Conservation (phyloP, 2,113 vertebrate species). For the Hippocampus mohnikei region DNA sequence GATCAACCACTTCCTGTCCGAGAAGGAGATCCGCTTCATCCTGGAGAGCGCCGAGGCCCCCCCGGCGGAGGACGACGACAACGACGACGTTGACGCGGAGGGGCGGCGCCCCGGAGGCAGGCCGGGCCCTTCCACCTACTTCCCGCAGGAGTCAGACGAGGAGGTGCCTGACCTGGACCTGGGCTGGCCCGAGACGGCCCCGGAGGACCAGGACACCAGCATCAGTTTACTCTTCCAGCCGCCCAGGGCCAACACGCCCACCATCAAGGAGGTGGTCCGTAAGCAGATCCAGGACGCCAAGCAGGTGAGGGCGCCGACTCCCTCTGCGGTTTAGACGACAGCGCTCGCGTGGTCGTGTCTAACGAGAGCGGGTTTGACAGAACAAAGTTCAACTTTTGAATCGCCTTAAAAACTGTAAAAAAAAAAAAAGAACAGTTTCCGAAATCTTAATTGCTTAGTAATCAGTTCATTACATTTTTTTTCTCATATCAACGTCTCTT, state of each 20-base stretch:
- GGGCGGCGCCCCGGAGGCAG: constrained; percentile 45
- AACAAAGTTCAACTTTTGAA: not conserved
- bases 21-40: constrained; percentile 84
- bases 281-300: constrained; percentile 84
- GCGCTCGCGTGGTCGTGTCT: not conserved
- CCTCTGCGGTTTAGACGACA: not conserved
- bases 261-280: constrained; percentile 86
- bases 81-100: constrained; percentile 46
- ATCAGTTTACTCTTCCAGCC: constrained; percentile 89
- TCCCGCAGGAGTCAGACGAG: constrained; percentile 85
- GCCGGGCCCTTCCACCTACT: constrained; percentile 82
- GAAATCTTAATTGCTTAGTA: too few relatives aligned
- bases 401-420: not conserved
- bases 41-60: constrained; percentile 75
- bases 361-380: not conserved
- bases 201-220: constrained; percentile 73
- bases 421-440: not conserved
- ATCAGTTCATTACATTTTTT: too few relatives aligned
- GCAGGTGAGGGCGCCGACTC: constrained; percentile 73
- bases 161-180: constrained; percentile 89
- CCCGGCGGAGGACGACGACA: constrained; percentile 38
- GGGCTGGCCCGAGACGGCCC: constrained; percentile 82
- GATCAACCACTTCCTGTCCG: constrained; percentile 81
- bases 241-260: constrained; percentile 80
- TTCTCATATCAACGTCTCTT: too few relatives aligned